Percentiles rank a stretch among this genome's conserved stretches.
These are phyloP conservation scores for Plumapathes pennacea DNA, from an alignment of 92 coral and sea anemone genomes.

Conservation along the genomic window DNA sequence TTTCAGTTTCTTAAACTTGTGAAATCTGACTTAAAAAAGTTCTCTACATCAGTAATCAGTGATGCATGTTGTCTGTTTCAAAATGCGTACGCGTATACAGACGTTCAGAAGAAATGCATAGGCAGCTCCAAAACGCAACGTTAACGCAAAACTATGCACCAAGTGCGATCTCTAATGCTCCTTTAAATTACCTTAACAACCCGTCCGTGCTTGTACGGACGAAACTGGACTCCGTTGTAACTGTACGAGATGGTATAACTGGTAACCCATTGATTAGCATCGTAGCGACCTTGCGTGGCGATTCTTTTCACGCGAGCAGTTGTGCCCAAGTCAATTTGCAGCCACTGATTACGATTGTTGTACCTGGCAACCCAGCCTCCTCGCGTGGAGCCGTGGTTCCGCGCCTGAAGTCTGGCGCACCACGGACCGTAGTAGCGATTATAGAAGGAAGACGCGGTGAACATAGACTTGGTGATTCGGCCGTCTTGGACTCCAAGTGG, in stretches of 20 bases:
- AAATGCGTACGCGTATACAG: no score
- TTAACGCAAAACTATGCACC: no score
- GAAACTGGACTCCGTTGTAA: slow-evolving; percentile 41
- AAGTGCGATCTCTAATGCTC: no score
- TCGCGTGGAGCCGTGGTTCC: slow-evolving; percentile 43
- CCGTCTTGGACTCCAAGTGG: slow-evolving; percentile 82
- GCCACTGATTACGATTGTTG: slow-evolving; percentile 51
- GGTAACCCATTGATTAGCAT: slow-evolving; percentile 61
- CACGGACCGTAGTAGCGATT: slow-evolving; percentile 72
- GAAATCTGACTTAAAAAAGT: no score
- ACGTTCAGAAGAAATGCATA: no score
- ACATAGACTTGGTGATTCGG: slow-evolving; percentile 56
- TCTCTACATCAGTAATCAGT: no score
- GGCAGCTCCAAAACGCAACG: no score
- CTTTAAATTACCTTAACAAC: slow-evolving; percentile 49
- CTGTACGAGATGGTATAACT: slow-evolving; percentile 59
- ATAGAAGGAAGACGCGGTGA: slow-evolving; percentile 65
- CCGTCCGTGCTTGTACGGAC: slow-evolving; percentile 27
- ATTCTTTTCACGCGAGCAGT: slow-evolving; percentile 52
- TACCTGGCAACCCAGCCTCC: slow-evolving; percentile 60
- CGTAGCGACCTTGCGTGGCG: slow-evolving; percentile 77
- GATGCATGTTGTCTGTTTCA: no score
- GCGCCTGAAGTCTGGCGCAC: slow-evolving; percentile 74
- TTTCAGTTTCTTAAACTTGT: no score
- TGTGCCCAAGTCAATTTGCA: slow-evolving; percentile 59